Percentiles rank a stretch among this genome's conserved stretches.
Conservation (phyloP, 2,797 vertebrate genomes). For the Serranus cabrilla region DNA sequence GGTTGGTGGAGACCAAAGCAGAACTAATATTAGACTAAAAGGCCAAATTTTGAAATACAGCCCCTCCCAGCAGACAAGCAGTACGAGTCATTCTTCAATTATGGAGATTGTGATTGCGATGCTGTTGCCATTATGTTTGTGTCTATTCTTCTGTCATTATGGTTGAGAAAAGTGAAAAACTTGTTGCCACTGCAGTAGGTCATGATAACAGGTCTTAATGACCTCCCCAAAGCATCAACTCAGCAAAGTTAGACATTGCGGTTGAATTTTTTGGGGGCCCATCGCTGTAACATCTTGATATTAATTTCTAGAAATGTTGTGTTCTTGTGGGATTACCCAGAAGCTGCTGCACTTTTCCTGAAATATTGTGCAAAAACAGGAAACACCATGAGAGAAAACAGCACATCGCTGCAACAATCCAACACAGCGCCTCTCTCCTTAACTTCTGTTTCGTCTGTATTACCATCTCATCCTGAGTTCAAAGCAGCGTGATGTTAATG, state of each 20-base stretch:
- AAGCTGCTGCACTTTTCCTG: conserved; percentile 52
- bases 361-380: conserved; percentile 67
- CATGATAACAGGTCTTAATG: background rate
- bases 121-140: too few species aligned
- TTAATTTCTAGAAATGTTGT: conserved; percentile 24
- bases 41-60: too few species aligned
- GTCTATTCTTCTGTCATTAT: too few species aligned
- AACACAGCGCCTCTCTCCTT: conserved; percentile 40
- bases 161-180: background rate
- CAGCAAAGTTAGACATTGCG: background rate
- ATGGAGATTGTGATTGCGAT: too few species aligned
- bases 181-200: background rate
- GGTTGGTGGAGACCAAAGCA: background rate
- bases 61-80: too few species aligned
- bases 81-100: too few species aligned
- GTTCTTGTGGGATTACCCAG: conserved; percentile 41
- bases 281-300: conserved; percentile 17
- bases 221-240: background rate
- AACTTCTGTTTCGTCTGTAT: conserved; percentile 59
- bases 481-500: conserved; percentile 85
- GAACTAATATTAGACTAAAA: too few species aligned
- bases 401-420: conserved; percentile 56
- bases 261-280: background rate
- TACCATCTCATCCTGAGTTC: conserved; percentile 79
- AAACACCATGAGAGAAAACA: conserved; percentile 61